Evolutionary conservation across 2,888 invertebrate genomes (phyloP).

Genomic region (Argynnis bischoffii): DNA sequence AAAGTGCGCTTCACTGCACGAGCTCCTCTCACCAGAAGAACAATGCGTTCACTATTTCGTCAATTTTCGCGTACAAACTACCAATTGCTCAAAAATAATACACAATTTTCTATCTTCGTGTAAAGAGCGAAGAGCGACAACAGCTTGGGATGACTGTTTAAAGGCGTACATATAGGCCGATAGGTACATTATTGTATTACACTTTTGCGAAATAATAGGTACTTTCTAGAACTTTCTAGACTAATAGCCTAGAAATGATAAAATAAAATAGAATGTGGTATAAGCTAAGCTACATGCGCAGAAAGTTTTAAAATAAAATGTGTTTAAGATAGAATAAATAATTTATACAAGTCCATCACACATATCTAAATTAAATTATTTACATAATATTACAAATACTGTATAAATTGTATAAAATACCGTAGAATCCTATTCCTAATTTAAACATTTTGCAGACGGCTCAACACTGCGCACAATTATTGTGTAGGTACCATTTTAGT

Average conservation of each 20-base stretch:
- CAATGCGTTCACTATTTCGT: conserved; percentile 48
- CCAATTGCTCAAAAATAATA: conserved; percentile 30
- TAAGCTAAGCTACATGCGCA: not conserved
- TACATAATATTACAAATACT: too few species aligned
- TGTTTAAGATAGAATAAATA: too few species aligned
- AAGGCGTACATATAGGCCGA: conserved; percentile 3
- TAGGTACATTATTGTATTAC: conserved; percentile 28
- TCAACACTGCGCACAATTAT: too few species aligned
- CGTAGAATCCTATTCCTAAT: too few species aligned
- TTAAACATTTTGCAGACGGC: too few species aligned
- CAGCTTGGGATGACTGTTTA: too few species aligned
- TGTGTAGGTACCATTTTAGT: not conserved
- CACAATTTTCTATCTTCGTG: not conserved
- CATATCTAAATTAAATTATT: too few species aligned
- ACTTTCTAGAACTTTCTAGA: conserved; percentile 53
- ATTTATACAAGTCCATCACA: too few species aligned
- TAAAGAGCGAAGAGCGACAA: too few species aligned
- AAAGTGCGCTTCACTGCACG: conserved; percentile 60
- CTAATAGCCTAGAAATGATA: conserved; percentile 20
- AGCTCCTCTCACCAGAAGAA: conserved; percentile 46
- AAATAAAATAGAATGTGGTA: conserved; percentile 8
- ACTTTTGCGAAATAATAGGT: conserved; percentile 41
- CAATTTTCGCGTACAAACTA: conserved; percentile 40
- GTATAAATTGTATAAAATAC: too few species aligned
- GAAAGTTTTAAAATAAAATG: conserved; percentile 4